Evolutionary conservation across 2,888 invertebrate species (phyloP).

Genomic region (Orthosia gracilis): DNA sequence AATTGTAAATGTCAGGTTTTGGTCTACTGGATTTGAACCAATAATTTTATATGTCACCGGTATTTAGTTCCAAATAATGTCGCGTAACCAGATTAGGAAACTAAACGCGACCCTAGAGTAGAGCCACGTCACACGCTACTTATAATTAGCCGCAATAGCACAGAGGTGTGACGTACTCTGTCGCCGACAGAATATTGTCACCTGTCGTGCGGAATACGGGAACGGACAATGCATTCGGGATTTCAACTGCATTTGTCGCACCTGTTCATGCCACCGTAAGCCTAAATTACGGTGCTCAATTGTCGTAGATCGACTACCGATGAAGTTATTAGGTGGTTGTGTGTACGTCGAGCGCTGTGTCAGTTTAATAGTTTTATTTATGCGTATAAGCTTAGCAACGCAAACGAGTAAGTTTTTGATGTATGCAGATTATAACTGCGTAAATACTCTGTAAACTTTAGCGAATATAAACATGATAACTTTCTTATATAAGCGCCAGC

Average conservation of each 20-base stretch:
- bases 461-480: slow-evolving; percentile 3
- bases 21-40: neutral
- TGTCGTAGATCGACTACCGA: slow-evolving; percentile 38
- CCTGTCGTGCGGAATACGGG: slow-evolving; percentile 43
- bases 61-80: slow-evolving; percentile 14
- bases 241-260: slow-evolving; percentile 63
- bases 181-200: slow-evolving; percentile 64
- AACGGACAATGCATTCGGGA: slow-evolving; percentile 63
- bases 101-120: slow-evolving; percentile 15
- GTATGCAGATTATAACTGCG: slow-evolving; percentile 9
- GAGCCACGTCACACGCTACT: slow-evolving; percentile 27
- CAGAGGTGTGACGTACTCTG: slow-evolving; percentile 48
- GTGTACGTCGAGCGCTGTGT: neutral
- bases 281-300: slow-evolving; percentile 41
- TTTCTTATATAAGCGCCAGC: slow-evolving; percentile 17
- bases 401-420: slow-evolving; percentile 11
- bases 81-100: slow-evolving; percentile 8
- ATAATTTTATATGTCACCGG: neutral
- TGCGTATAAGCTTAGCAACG: neutral
- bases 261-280: slow-evolving; percentile 39
- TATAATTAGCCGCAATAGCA: slow-evolving; percentile 58
- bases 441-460: slow-evolving; percentile 10
- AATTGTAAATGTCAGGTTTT: neutral
- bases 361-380: slow-evolving; percentile 5
- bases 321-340: slow-evolving; percentile 25